Evolutionary conservation across 2,797 vertebrate genomes (phyloP), one percentile per base, ranked within the genome.

Genomic region (Yasuhikotakia modesta): DNA sequence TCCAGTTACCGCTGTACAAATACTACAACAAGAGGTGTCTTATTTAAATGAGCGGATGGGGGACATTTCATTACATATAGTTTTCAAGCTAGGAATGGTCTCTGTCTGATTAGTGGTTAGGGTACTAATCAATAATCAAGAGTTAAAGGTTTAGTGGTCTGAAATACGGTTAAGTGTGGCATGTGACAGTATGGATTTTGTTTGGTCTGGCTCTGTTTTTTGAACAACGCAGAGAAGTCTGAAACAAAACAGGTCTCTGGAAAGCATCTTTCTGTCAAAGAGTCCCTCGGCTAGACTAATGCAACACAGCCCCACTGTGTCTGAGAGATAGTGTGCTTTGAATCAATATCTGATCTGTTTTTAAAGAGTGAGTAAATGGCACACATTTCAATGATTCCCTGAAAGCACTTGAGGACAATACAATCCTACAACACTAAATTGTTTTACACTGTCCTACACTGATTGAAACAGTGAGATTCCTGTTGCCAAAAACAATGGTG

Each of bases 161-260:
- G 27, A 46, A 14, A 19, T 60, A 35, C 48, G 65, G 24, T 45
- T 50, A 39, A 45, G 27, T 24, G 27, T 32, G 67, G 35, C n/a
- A 74, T 53, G 58, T n/a, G n/a, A 43, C n/a, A 64, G 14, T 60
- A 24, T 35, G 14, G 27, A 16, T 43, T 73, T 67, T 1, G 70
- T 72, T 72, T 60, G 43, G 14, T 46, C 32, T 72, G 73, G 35
- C 10, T n/a, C 32, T n/a, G 11, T 55, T 45, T 65, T 30, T 52
- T 45, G 65, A 35, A 66, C 61, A 65, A 35, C 65, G 52, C 65
- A 69, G 43, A 61, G 32, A 68, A 74, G 65, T 57, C 58, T 70
- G 75, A 78, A 50, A 74, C 35, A 11, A 73, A 70, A 78, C 32
- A 57, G 65, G 50, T 66, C 70, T 70, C 64, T 78, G 75, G 75